Conservation (phyloP, 2,113 vertebrate species). For the Lontra canadensis region DNA sequence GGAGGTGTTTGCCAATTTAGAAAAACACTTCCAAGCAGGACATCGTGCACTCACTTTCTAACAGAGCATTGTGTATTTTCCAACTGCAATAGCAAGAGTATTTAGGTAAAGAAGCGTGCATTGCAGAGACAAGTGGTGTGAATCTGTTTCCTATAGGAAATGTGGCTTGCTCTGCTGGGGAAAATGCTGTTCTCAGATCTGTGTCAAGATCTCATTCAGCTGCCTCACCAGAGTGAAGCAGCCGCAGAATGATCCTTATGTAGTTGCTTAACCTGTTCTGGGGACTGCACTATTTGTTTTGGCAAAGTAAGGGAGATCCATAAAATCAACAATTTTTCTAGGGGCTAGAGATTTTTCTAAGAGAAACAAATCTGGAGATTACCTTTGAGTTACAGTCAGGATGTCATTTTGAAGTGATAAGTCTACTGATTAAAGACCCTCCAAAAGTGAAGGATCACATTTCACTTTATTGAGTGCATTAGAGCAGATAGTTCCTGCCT, state of each 20-base stretch:
- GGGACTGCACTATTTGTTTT: slow-evolving; percentile 36
- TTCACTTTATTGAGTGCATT: slow-evolving; percentile 36
- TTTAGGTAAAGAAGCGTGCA: background rate
- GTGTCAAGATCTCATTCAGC: background rate
- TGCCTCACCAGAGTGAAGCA: background rate
- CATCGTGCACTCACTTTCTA: background rate
- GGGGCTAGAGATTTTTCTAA: slow-evolving; percentile 30
- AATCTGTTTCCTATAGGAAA: background rate
- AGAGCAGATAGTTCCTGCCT: background rate
- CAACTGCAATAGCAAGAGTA: background rate
- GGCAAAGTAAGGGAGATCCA: background rate
- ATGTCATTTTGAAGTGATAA: slow-evolving; percentile 16
- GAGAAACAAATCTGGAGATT: slow-evolving; percentile 35
- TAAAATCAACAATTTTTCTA: slow-evolving; percentile 20
- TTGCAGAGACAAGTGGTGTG: background rate
- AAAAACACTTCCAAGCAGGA: background rate
- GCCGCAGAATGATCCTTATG: background rate
- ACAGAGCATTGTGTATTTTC: background rate
- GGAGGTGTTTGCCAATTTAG: background rate
- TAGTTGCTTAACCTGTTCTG: background rate
- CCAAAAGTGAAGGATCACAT: slow-evolving; percentile 3
- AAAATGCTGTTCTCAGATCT: background rate
- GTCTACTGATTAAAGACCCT: background rate
- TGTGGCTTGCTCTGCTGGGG: background rate
- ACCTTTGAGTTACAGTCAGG: slow-evolving; percentile 16